Base-by-base conservation (phyloP, 2,113 vertebrate species). In the Bubo blakistoni region DNA sequence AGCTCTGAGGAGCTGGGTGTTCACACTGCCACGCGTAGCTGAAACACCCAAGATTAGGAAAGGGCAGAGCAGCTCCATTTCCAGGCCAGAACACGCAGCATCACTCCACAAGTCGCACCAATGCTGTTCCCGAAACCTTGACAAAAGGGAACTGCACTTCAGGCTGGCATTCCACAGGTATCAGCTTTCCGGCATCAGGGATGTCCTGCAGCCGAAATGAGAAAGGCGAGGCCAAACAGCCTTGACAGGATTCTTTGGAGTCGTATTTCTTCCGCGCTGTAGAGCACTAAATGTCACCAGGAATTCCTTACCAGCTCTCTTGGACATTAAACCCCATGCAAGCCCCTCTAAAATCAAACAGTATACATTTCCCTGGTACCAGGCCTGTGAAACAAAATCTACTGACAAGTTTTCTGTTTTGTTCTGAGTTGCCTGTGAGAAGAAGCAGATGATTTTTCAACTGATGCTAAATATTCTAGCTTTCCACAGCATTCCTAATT, bases 221-320 rank as follows among this genome's bases (percentile, higher is more conserved):
- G 55, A 38, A 54, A 14, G n/a, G 74, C 69, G 54, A 73, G 44
- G 62, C 81, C 36, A 6, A 67, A 59, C 55, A 34, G 81, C 62
- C 27, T 67, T 7, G 63, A 26, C 89, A 11, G 25, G 52, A 94
- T 94, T 91, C 71, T 82, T 44, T 2, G 72, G 71, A 77, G 77
- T 95, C 42, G 0, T 66, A 18, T 96, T 96, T 82, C 89, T 77
- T 36, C 49, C 26, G 73, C 69, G 2, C 17, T 69, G 85, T 57
- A 57, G 76, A 78, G 72, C 49, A 61, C 36, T 25, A 30, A 36
- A 15, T 21, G 29, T 61, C 77, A 65, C 54, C 34, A 36, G 11
- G 69, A 86, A 69, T 52, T 72, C 89, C 65, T 89, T 79, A 95
- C 88, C 94, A 71, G 38, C 22, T 16, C 29, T 32, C 38, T 30